Evolutionary conservation across 2,113 vertebrate genomes (phyloP), one percentile per base, ranked within the genome.

Genomic region (Rhegmatorhina hoffmannsi): DNA sequence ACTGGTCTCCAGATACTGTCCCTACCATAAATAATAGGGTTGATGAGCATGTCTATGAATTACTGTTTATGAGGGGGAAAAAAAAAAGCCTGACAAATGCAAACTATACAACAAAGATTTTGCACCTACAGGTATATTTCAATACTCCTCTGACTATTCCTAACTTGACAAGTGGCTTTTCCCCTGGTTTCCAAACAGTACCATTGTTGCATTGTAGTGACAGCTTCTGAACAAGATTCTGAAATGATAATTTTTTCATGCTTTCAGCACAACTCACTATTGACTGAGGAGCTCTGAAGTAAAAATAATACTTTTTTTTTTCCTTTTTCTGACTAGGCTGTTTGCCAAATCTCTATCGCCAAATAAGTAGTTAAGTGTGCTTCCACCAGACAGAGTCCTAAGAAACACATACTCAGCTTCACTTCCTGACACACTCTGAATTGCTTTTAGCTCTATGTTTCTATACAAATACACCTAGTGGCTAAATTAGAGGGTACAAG

Each of bases 381-480:
- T 96, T 92, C 43, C 92, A 52, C 13, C 0, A 4, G 79, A 94
- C n/a, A 93, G 55, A 78, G 28, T 80, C 55, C 62, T 70, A 85
- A 91, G 84, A 91, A 97, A 85, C 55, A 76, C 53, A 88, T 33
- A 84, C 29, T 77, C 53, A 64, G 25, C n/a, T 79, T 84, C 44
- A 68, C 59, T 93, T 93, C 79, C 90, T 96, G 76, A 90, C 34
- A 43, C 55, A 34, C 55, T 92, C 88, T 94, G 83, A 89, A 70
- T 70, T 89, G 26, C 68, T 93, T 92, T 93, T 63, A 93, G 85
- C 67, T 90, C 75, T 18, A 7, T 64, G 73, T 90, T 92, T 95
- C 50, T 88, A 68, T 67, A 84, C 34, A 77, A 95, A 93, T 82
- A 92, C 83, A 94, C 76, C 88, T 92, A 94, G 89, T 64, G 50